Evolutionary conservation across 2,888 invertebrate species (phyloP), one percentile per base, ranked within the genome.

Genomic region (Andrena praecox): DNA sequence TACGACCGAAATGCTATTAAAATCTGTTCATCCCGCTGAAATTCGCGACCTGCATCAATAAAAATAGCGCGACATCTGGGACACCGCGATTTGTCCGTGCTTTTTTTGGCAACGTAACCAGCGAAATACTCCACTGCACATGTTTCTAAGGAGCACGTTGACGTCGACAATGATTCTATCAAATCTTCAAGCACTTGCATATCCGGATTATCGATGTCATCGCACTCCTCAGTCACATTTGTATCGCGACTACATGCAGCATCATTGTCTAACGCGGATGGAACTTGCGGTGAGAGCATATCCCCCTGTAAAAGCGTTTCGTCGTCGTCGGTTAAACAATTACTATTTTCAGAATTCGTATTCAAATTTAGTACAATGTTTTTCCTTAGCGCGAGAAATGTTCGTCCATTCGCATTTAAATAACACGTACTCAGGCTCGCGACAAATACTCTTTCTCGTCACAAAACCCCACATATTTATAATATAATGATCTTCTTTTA

Each of bases 61-160:
- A 63, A 63, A n/a, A n/a, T 3, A 2, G 12, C 27, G 0, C 7
- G 12, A 48, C 64, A 64, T 16, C 2, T 24, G 6, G 5, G 3
- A 48, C 64, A 64, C 2, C 12, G 12, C 1, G 64, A 48, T 48
- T 4, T 64, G 8, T 8, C 42, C 2, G 27, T 7, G 48, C 64
- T 27, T 48, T 48, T 64, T 24, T 48, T 64, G 27, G 29, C 64
- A 12, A 64, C 8, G 27, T 48, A 64, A 7, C 48, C 27, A 16
- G 64, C 64, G 10, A 64, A 42, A 27, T 64, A 64, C 16, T 64
- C 64, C 3, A 64, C 16, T 20, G 48, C 29, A 12, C 48, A 64
- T 20, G 48, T 4, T 64, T 64, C 64, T 64, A 29, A 64, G 12
- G 64, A 10, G n/a, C 33, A n/a, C 29, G n/a, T n/a, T 62, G 62